Evolutionary conservation across 92 coral and sea anemone species (phyloP).

Genomic region (Anthopleura xanthogrammica): DNA sequence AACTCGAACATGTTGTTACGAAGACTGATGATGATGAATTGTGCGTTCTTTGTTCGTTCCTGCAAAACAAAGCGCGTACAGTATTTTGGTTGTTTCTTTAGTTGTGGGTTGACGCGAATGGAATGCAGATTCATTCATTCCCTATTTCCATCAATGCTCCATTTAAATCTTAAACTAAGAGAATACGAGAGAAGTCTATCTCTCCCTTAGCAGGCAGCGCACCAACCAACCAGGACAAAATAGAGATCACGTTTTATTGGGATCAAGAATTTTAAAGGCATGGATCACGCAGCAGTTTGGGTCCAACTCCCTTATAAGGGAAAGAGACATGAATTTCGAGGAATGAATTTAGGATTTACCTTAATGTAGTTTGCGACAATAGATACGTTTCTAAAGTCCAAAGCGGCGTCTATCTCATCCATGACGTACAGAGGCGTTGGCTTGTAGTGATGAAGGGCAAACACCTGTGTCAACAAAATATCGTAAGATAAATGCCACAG

Average conservation of each 20-base stretch:
- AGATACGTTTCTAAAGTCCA: slow-evolving; percentile 94
- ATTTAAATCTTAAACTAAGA: too few species aligned
- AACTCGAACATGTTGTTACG: slow-evolving; percentile 99
- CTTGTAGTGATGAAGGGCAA: slow-evolving; percentile 93
- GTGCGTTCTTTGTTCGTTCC: slow-evolving; percentile 99
- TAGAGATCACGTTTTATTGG: too few species aligned
- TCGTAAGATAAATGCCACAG: neutral
- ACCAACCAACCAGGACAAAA: too few species aligned
- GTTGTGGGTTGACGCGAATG: too few species aligned
- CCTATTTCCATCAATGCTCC: too few species aligned
- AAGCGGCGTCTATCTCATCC: slow-evolving; percentile 99
- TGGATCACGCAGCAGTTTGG: too few species aligned
- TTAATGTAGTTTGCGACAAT: slow-evolving; percentile 98
- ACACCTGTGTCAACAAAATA: slow-evolving; percentile 52
- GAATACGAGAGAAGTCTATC: too few species aligned
- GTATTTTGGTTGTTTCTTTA: neutral
- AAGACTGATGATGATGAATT: slow-evolving; percentile 92
- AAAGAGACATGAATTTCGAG: neutral
- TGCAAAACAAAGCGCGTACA: slow-evolving; percentile 17
- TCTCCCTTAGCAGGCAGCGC: too few species aligned
- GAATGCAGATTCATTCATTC: too few species aligned
- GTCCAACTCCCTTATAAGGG: neutral
- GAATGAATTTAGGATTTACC: slow-evolving; percentile 38
- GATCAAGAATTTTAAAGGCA: too few species aligned
- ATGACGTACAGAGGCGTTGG: slow-evolving; percentile 98